A percentile compares a stretch with the other conserved stretches of the same genome.
Evolutionary conservation across 2,797 vertebrate species (phyloP).

Genomic region (Melanogrammus aeglefinus): DNA sequence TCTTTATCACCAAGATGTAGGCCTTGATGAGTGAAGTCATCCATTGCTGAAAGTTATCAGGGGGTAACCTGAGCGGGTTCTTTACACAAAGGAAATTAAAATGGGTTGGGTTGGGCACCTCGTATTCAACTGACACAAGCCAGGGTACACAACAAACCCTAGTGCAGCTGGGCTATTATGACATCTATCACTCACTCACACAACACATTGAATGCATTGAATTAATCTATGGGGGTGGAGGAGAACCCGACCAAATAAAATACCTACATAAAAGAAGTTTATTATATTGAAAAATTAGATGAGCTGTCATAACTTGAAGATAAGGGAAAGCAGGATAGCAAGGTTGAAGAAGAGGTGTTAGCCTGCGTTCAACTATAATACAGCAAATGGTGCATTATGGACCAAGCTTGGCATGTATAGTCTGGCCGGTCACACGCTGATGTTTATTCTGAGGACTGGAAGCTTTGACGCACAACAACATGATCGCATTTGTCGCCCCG

Average conservation of each 20-base stretch:
- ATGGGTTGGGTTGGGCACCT: background rate
- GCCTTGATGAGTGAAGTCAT: background rate
- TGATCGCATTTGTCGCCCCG: background rate
- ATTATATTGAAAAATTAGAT: too few species aligned
- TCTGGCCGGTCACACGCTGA: conserved; percentile 13
- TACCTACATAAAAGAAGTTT: background rate
- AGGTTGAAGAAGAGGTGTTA: background rate
- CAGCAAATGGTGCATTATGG: background rate
- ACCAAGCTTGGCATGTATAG: conserved; percentile 18
- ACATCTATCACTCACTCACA: background rate
- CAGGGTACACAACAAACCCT: conserved; percentile 10
- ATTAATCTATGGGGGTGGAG: background rate
- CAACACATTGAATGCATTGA: background rate
- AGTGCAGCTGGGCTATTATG: background rate
- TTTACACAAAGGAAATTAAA: background rate
- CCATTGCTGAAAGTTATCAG: background rate
- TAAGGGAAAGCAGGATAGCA: background rate
- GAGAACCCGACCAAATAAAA: background rate
- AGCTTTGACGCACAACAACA: background rate
- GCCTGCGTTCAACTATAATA: background rate
- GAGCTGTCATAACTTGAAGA: background rate
- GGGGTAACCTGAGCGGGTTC: background rate
- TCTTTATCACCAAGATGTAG: background rate
- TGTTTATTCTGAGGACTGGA: conserved; percentile 43
- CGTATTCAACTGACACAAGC: conserved; percentile 13